Evolutionary conservation across 2,113 vertebrate species (phyloP), one percentile per base, ranked within the genome.

Genomic region (Toxotes chatareus): DNA sequence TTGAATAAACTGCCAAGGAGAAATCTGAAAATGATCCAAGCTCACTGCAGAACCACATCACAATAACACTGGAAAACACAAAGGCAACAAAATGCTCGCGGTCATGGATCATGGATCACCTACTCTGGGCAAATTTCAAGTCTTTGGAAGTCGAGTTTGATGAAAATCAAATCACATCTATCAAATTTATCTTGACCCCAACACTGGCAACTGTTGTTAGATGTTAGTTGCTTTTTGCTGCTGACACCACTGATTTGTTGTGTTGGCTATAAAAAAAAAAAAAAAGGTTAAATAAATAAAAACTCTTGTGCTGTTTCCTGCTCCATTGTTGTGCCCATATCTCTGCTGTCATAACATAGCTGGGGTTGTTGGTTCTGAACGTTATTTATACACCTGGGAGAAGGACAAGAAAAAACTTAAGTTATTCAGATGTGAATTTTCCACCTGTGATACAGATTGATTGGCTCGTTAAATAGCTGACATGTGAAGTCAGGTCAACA

Each of bases 321-420:
- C 51, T 73, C 64, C 63, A 70, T 71, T 75, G 73, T 78, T 84
- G 59, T 23, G 16, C 51, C 59, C 68, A 56, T 84, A 77, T 78
- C 67, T 78, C 38, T 70, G 57, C 81, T 73, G 77, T 77, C 73
- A 69, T 9, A n/a, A 36, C 62, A 65, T 21, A n/a, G 51, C 32
- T 57, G 65, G 6, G 42, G 31, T 27, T 55, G 19, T 42, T 36
- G n/a, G 27, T 40, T n/a, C 1, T 11, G n/a, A 40, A 53, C 19
- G 38, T 59, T 38, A 73, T 87, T 80, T 68, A 36, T 73, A 67
- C 46, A 27, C 31, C 13, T 17, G 0, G 63, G 12, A 64, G 40
- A 5, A 40, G 9, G 9, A 40, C 38, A 40, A 40, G 9, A 40
- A 38, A 38, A 38, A 7, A 38, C 36, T 8, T 8, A 3, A 68